Conservation (phyloP, 2,797 vertebrate genomes). For the Acridotheres tristis region DNA sequence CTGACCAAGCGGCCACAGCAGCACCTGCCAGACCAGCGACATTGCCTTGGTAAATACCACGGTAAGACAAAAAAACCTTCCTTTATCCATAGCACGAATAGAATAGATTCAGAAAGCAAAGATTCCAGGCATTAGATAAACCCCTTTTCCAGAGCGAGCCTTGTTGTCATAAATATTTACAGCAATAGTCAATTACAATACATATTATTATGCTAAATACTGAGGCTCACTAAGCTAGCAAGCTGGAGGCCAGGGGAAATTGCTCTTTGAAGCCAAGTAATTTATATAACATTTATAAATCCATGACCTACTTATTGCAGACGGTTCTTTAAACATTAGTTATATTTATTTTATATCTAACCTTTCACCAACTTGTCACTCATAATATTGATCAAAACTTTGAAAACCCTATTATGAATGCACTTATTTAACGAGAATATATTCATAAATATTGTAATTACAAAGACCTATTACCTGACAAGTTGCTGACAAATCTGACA, state of each 20-base stretch:
- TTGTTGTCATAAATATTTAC: background rate
- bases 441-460: background rate
- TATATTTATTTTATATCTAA: background rate
- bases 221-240: background rate
- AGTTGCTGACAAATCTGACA: slow-evolving; percentile 99
- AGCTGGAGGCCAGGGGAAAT: background rate
- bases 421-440: background rate
- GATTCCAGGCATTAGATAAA: background rate
- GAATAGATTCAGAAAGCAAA: background rate
- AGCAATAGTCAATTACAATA: background rate
- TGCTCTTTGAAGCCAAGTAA: background rate
- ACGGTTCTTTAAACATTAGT: background rate
- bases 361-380: background rate
- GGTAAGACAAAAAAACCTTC: background rate
- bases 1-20: slow-evolving; percentile 96
- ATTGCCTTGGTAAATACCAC: background rate
- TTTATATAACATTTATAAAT: background rate
- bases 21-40: slow-evolving; percentile 77
- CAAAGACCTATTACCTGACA: slow-evolving; percentile 85
- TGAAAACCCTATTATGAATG: background rate
- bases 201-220: background rate
- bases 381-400: background rate
- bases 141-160: background rate
- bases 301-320: background rate
- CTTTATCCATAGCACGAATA: background rate